Conservation (phyloP, 2,797 vertebrate genomes). For the Chelon labrosus region DNA sequence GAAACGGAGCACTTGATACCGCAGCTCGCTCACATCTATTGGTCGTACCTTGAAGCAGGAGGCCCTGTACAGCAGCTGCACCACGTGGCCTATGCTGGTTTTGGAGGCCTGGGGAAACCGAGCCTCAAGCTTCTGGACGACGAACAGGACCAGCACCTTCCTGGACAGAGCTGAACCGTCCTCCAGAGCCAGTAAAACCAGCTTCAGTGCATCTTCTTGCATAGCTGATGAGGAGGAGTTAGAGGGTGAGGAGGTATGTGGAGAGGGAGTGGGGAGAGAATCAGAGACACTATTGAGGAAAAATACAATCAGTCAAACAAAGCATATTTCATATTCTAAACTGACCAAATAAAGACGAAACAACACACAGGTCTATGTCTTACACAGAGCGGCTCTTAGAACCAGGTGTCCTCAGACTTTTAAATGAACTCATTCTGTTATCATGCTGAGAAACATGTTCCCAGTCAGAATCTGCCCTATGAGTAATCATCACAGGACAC, state of each 20-base stretch:
- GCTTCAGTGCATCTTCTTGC: conserved; percentile 96
- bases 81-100: conserved; percentile 97
- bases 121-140: conserved; percentile 95
- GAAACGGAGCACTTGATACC: neutral
- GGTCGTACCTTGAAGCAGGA: conserved; percentile 94
- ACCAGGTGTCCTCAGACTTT: conserved; percentile 75
- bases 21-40: conserved; percentile 8
- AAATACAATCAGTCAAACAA: conserved; percentile 5
- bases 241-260: neutral
- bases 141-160: conserved; percentile 97
- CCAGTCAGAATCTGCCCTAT: conserved; percentile 98
- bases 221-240: conserved; percentile 84
- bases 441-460: conserved; percentile 75
- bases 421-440: conserved; percentile 73
- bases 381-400: neutral
- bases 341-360: neutral
- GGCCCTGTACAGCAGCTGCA: conserved; percentile 96
- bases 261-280: neutral
- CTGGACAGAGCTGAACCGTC: conserved; percentile 96
- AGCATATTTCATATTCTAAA: neutral
- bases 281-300: conserved; percentile 6
- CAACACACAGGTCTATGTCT: conserved; percentile 1
- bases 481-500: conserved; percentile 91
- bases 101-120: conserved; percentile 97
- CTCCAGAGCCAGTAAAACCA: conserved; percentile 94